Evolutionary conservation across 2,888 invertebrate genomes (phyloP).

Genomic region (Xylota segnis): DNA sequence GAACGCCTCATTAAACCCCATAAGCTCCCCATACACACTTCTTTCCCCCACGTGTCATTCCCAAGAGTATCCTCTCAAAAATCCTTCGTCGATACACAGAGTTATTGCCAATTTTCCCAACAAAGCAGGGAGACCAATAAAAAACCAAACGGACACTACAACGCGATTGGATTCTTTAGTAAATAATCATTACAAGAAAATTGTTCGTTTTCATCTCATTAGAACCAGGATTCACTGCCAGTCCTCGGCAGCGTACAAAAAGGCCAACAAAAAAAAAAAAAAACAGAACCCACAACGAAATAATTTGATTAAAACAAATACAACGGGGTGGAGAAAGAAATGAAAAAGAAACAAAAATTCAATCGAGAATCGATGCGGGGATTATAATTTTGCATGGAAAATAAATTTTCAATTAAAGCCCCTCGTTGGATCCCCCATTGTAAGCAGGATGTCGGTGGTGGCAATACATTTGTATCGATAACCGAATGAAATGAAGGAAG

Average conservation of each 20-base stretch:
- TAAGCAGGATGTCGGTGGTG: constrained; percentile 10
- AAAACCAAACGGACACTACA: constrained; percentile 20
- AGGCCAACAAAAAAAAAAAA: constrained; percentile 18
- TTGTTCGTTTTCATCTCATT: constrained; percentile 56
- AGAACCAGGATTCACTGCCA: constrained; percentile 30
- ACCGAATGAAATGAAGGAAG: not conserved
- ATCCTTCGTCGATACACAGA: not conserved
- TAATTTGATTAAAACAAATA: constrained; percentile 49
- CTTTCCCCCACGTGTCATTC: constrained; percentile 1
- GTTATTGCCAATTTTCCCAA: constrained; percentile 2
- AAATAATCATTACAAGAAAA: constrained; percentile 35
- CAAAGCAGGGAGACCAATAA: constrained; percentile 5
- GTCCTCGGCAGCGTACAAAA: constrained; percentile 21
- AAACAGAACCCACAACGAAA: constrained; percentile 17
- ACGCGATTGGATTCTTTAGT: constrained; percentile 7
- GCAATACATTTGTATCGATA: not conserved
- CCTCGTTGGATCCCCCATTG: constrained; percentile 31
- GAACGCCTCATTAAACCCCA: not conserved
- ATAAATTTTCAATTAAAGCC: constrained; percentile 66
- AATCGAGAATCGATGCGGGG: constrained; percentile 33
- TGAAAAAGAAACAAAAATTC: not conserved
- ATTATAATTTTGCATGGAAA: constrained; percentile 56
- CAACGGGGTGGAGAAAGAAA: not conserved
- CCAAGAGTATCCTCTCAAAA: constrained; percentile 10
- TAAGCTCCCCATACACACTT: not conserved